Conservation (phyloP, 2,888 invertebrate genomes). For the Mechanitis mazaeus region DNA sequence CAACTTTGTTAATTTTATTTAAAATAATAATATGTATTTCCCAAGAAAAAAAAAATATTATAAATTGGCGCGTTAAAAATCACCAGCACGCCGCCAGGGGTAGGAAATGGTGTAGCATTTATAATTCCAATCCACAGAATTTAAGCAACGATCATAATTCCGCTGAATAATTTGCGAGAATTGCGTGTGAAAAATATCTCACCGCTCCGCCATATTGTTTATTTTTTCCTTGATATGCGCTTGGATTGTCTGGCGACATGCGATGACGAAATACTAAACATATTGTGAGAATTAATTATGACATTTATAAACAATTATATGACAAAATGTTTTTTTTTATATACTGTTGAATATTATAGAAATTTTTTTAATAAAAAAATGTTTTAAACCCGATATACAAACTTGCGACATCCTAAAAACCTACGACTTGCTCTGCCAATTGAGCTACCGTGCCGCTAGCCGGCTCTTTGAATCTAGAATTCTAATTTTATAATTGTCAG, state of each 20-base stretch:
- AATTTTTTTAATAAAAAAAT: too few species aligned
- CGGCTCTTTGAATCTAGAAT: too few species aligned
- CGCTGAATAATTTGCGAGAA: slow-evolving; percentile 44
- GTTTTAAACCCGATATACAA: too few species aligned
- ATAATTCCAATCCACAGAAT: slow-evolving; percentile 43
- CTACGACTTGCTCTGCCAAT: too few species aligned
- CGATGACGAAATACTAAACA: neutral
- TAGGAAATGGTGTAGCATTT: slow-evolving; percentile 31
- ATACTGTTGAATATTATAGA: too few species aligned
- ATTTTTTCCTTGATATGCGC: slow-evolving; percentile 50
- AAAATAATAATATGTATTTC: neutral
- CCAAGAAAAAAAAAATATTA: slow-evolving; percentile 11
- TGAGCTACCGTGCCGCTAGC: too few species aligned
- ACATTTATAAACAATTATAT: too few species aligned
- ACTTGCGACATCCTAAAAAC: too few species aligned
- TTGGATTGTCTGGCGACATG: slow-evolving; percentile 19
- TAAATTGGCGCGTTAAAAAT: slow-evolving; percentile 17
- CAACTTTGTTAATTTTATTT: too few species aligned
- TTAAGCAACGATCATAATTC: slow-evolving; percentile 51
- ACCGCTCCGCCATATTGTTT: slow-evolving; percentile 47
- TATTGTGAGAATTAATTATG: too few species aligned
- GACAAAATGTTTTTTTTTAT: too few species aligned
- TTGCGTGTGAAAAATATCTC: slow-evolving; percentile 60
- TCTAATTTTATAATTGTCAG: too few species aligned
- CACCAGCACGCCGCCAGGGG: slow-evolving; percentile 21